Base-by-base conservation (phyloP, 1,140 invertebrate genomes). In the Leptinotarsa undecemlineata region DNA sequence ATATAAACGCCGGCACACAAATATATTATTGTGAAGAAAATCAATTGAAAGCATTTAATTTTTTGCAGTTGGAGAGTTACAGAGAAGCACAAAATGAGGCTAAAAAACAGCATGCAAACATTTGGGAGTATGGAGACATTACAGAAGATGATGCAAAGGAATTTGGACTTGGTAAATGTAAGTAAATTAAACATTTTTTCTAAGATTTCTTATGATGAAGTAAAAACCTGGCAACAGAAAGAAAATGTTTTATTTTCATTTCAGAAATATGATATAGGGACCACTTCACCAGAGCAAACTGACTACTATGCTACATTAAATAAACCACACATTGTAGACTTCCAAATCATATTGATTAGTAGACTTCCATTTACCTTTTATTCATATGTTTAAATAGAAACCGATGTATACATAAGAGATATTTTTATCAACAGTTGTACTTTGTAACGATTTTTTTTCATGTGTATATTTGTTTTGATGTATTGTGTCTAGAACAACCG, bases 81-180 rank as follows among this genome's bases (percentile, higher is more conserved):
- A 89, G 88, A 76, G 90, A 90, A 51, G 94, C 96, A 15, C 93
- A 98, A 85, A 92, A 96, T 76, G 87, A 91, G 70, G 97, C 97
- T 4, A 93, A 95, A 84, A 92, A 91, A 77, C 90, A 91, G 66
- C 94, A 96, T 85, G 86, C 91, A 72, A 95, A 93, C 83, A 92
- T 99, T 76, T 99, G 97, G 97, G 91, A 93, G 80, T 98, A 99
- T 84, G 97, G 97, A 19, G 97, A 99, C 84, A 95, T 98, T 83
- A 95, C 93, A 72, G 96, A 96, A 78, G 97, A 98, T 81, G 96
- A 98, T 86, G 94, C 95, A n/a, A 91, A 92, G 77, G 95, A 97
- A 86, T 96, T 96, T 87, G 94, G 93, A 51, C 74, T 82, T n/a
- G 79, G 81, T 51, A 80, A 78, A 72, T 82, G 78, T 76, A 78